A percentile compares a stretch with the other conserved stretches of the same genome.
phyloP scores from a whole-genome alignment of 2,888 invertebrate species.

The Pandemis cinnamomeana region DNA sequence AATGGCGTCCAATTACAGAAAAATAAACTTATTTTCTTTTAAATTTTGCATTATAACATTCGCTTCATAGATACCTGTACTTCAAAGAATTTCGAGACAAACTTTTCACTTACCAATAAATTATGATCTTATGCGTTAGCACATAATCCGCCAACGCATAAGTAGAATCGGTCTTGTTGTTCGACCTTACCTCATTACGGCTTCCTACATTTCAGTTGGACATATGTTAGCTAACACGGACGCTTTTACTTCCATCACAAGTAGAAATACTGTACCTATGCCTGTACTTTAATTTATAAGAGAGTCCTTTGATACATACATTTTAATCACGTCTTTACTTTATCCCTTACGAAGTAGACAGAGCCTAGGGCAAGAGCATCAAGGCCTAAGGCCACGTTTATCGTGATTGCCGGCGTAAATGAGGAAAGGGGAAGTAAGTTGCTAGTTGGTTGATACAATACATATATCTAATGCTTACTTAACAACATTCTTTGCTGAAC shows the following conservation, averaged over 20 bases:
- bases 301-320: not conserved
- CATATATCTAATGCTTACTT: too few species aligned
- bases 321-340: not conserved
- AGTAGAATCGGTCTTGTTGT: constrained; percentile 52
- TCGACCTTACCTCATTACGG: constrained; percentile 71
- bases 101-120: not conserved
- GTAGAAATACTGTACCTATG: not conserved
- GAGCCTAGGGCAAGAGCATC: too few species aligned
- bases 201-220: constrained; percentile 53
- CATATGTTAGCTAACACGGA: not conserved
- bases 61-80: not conserved
- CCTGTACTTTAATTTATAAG: not conserved
- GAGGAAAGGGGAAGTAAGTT: too few species aligned
- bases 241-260: not conserved
- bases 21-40: not conserved
- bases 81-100: not conserved
- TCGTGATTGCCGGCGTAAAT: too few species aligned
- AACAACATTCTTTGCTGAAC: too few species aligned
- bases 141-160: constrained; percentile 61
- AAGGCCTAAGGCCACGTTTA: too few species aligned
- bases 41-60: not conserved
- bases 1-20: not conserved
- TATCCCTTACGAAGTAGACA: not conserved
- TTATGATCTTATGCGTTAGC: constrained; percentile 35
- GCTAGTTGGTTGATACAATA: too few species aligned